phyloP scores from a whole-genome alignment of 2,113 vertebrate genomes.

The Podarcis muralis region DNA sequence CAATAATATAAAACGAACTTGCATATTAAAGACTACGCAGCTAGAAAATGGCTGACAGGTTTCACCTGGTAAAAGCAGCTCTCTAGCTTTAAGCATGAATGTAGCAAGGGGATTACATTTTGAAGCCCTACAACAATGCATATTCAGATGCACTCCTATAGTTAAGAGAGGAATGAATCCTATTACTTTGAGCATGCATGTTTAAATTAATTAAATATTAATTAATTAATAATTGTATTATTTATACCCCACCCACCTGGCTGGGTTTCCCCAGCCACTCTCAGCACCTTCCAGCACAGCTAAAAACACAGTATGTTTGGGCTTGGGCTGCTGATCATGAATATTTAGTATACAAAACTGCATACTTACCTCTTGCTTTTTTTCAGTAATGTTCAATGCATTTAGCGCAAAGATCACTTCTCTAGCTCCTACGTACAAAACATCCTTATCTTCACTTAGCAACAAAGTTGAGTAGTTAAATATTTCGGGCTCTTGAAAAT shows the following conservation, averaged over 20 bases:
- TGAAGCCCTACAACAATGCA: neutral
- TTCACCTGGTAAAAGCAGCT: neutral
- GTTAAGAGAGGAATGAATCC: neutral
- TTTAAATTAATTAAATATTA: too few species aligned
- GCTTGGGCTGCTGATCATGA: neutral
- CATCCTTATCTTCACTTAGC: constrained; percentile 83
- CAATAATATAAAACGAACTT: neutral
- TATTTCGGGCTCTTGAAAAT: constrained; percentile 86
- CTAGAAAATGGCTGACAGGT: neutral
- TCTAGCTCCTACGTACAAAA: constrained; percentile 91
- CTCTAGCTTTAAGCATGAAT: neutral
- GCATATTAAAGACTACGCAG: neutral
- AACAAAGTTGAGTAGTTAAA: constrained; percentile 94
- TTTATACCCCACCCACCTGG: too few species aligned
- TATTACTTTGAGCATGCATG: too few species aligned
- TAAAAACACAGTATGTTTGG: too few species aligned
- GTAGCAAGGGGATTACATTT: neutral
- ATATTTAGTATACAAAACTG: neutral
- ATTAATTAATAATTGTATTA: too few species aligned
- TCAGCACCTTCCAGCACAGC: too few species aligned
- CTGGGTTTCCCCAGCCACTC: too few species aligned
- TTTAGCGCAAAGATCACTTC: constrained; percentile 92
- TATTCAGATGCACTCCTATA: neutral
- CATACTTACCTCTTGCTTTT: constrained; percentile 84
- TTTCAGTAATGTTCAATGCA: constrained; percentile 81